phyloP scores from a whole-genome alignment of 2,888 invertebrate species.

The Eupeodes luniger region DNA sequence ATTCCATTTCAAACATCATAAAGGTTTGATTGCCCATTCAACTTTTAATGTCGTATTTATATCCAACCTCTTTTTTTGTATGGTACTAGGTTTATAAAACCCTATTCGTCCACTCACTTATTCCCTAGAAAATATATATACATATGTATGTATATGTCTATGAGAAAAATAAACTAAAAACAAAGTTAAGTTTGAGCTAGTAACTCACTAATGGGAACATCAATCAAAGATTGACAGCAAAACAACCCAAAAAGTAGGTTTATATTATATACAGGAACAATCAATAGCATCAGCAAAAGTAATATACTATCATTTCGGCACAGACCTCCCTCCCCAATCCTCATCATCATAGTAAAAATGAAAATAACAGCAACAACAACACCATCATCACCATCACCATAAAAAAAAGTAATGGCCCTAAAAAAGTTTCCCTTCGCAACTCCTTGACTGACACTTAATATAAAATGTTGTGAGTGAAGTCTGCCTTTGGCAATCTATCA shows the following conservation, averaged over 20 bases:
- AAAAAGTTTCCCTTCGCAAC: slow-evolving; percentile 16
- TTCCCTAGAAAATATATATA: neutral
- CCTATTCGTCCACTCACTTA: neutral
- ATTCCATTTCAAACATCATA: slow-evolving; percentile 34
- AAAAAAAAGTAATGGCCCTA: neutral
- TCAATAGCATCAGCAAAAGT: slow-evolving; percentile 42
- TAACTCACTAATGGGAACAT: slow-evolving; percentile 63
- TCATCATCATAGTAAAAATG: neutral
- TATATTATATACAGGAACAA: neutral
- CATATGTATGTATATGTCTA: too few relatives aligned
- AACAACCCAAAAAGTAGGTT: slow-evolving; percentile 37
- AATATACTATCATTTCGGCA: slow-evolving; percentile 24
- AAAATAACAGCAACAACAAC: too few relatives aligned
- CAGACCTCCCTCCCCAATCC: neutral
- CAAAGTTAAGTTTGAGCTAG: slow-evolving; percentile 25
- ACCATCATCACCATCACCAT: too few relatives aligned
- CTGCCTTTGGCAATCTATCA: slow-evolving; percentile 39
- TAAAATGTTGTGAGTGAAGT: slow-evolving; percentile 39
- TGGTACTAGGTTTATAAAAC: neutral
- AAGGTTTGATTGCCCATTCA: slow-evolving; percentile 47
- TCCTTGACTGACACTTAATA: slow-evolving; percentile 40
- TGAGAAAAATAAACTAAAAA: slow-evolving; percentile 7
- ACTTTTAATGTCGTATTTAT: slow-evolving; percentile 21
- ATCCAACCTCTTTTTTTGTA: neutral
- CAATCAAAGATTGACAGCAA: slow-evolving; percentile 71